Evolutionary conservation across 2,113 vertebrate species (phyloP).

Genomic region (Coptodon rendalli): DNA sequence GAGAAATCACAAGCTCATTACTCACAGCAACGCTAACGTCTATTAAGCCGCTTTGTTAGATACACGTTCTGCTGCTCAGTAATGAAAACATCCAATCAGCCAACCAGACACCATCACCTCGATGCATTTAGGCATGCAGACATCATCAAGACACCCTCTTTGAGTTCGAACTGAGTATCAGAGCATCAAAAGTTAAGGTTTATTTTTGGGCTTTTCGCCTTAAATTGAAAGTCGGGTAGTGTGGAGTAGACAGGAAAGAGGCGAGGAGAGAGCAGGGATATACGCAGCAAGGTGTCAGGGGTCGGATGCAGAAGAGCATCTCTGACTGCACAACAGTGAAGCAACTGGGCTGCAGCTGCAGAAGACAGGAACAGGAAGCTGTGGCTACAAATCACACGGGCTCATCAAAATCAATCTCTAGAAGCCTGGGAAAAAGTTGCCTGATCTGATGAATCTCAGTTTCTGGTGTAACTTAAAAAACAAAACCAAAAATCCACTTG

Average conservation of each 20-base stretch:
- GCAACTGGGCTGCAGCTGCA: background rate
- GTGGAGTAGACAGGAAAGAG: background rate
- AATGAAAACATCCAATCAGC: background rate
- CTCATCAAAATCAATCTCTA: background rate
- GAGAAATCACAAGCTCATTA: background rate
- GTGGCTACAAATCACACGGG: background rate
- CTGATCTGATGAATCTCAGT: background rate
- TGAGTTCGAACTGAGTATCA: background rate
- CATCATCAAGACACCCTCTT: background rate
- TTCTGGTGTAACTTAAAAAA: background rate
- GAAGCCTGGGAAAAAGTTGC: background rate
- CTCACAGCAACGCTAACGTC: background rate
- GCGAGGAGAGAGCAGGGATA: background rate
- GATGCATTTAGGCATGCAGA: background rate
- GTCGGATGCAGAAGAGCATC: background rate
- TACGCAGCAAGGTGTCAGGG: background rate
- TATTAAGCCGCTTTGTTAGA: background rate
- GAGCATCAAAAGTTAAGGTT: background rate
- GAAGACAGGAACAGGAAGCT: background rate
- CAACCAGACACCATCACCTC: background rate
- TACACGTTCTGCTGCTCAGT: background rate
- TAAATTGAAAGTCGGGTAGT: background rate
- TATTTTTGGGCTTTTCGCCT: background rate
- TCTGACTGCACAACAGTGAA: background rate
- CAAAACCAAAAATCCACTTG: background rate